phyloP scores from a whole-genome alignment of 2,888 invertebrate genomes.

The Nomada goodeniana region DNA sequence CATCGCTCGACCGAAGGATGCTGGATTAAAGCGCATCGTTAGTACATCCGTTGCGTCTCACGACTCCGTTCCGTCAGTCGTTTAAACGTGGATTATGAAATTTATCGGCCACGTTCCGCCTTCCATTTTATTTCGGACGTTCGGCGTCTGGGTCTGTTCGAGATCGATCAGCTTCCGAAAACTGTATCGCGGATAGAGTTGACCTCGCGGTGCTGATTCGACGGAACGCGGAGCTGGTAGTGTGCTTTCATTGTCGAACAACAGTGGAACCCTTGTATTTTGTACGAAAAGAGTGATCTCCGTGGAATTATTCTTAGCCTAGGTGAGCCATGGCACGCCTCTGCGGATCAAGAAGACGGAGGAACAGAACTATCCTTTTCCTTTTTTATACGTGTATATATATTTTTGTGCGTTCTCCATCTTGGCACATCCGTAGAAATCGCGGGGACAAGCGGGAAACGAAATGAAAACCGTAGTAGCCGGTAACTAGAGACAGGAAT shows the following conservation, averaged over 20 bases:
- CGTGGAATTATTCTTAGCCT: neutral
- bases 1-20: conserved; percentile 66
- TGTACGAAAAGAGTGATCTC: neutral
- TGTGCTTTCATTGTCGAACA: neutral
- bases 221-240: neutral
- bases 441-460: neutral
- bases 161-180: neutral
- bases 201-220: neutral
- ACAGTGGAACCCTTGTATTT: neutral
- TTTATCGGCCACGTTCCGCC: conserved; percentile 31
- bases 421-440: neutral
- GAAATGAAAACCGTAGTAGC: conserved; percentile 25
- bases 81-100: conserved; percentile 33
- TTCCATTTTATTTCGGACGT: neutral
- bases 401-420: neutral
- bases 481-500: conserved; percentile 14
- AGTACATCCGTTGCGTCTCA: conserved; percentile 38
- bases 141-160: neutral
- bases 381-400: neutral
- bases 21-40: conserved; percentile 73
- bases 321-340: neutral
- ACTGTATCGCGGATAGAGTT: neutral
- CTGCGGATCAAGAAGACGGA: neutral
- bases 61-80: conserved; percentile 7
- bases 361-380: neutral